These are phyloP conservation scores for Carassius auratus DNA, from an alignment of 2,113 vertebrate species.

Conservation along the genomic window DNA sequence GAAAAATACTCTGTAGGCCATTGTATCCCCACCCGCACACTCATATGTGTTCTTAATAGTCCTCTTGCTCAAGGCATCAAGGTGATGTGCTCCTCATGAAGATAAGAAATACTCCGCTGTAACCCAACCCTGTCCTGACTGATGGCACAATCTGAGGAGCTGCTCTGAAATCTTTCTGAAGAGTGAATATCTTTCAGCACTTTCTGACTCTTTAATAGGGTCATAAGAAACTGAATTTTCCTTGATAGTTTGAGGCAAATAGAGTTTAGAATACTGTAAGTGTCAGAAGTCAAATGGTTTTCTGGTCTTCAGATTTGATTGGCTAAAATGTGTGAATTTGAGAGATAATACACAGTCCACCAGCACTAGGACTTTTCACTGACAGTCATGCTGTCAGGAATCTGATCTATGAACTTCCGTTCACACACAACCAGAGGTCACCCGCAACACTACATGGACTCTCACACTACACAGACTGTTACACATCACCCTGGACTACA, in stretches of 20 bases:
- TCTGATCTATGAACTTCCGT: too few species aligned
- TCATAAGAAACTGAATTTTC: neutral
- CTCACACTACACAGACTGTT: too few species aligned
- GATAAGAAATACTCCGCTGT: constrained; percentile 27
- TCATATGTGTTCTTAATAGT: constrained; percentile 25
- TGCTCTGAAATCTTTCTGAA: neutral
- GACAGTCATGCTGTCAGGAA: neutral
- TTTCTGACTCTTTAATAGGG: constrained; percentile 5
- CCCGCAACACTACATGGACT: too few species aligned
- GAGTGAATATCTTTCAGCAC: neutral
- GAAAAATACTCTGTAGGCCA: constrained; percentile 11
- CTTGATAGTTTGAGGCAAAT: neutral
- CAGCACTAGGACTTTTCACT: neutral
- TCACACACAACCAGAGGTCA: too few species aligned
- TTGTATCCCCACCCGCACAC: neutral
- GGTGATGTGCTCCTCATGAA: constrained; percentile 35
- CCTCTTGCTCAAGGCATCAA: constrained; percentile 56
- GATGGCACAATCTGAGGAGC: constrained; percentile 27
- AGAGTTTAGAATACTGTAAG: neutral
- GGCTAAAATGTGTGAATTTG: neutral
- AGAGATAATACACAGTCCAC: neutral
- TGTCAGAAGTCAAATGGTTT: neutral
- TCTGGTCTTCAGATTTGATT: neutral
- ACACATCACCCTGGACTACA: too few species aligned
- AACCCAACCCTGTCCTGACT: constrained; percentile 3